A percentile compares a stretch with the other conserved stretches of the same genome.
Conservation (phyloP, 2,113 vertebrate genomes). For the Synodontis membranacea region DNA sequence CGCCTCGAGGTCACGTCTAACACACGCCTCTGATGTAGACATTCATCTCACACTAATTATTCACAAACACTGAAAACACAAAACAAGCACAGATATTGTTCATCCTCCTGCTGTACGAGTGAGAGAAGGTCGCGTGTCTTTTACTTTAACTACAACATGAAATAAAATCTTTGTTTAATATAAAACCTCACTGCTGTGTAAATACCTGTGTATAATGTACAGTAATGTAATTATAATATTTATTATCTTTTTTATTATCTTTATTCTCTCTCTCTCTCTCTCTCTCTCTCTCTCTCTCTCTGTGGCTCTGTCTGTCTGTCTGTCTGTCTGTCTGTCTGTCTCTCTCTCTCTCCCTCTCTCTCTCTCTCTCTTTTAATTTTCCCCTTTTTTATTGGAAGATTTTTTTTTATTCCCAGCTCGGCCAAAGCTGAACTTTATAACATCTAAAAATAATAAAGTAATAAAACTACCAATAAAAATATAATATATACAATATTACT, state of each 20-base stretch:
- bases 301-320: background rate
- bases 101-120: background rate
- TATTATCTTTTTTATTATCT: background rate
- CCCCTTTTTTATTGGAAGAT: background rate
- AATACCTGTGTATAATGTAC: background rate
- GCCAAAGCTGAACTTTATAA: background rate
- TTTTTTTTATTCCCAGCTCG: background rate
- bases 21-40: background rate
- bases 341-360: background rate
- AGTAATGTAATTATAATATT: background rate
- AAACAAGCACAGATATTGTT: slow-evolving; percentile 3
- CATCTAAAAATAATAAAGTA: background rate
- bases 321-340: background rate
- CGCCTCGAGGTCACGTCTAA: slow-evolving; percentile 39
- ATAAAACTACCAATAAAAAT: background rate
- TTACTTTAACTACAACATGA: background rate
- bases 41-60: slow-evolving; percentile 12
- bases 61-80: slow-evolving; percentile 7
- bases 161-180: background rate
- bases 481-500: background rate
- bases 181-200: background rate
- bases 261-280: background rate
- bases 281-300: background rate
- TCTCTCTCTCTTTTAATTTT: background rate
- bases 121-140: background rate